Percentiles rank a stretch among this genome's conserved stretches.
phyloP scores from a whole-genome alignment of 2,888 invertebrate species.

The Pollenia amentaria region DNA sequence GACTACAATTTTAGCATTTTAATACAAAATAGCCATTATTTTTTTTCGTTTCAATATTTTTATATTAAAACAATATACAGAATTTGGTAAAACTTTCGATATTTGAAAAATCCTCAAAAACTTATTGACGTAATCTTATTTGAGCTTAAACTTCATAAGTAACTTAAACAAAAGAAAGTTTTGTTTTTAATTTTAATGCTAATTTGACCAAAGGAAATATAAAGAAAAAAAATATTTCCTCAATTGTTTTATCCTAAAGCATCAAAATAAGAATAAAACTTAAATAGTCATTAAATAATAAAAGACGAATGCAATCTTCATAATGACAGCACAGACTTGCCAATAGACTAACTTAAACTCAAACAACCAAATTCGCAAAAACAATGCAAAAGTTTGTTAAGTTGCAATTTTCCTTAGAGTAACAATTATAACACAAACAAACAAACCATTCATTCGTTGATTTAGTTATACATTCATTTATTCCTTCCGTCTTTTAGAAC shows the following conservation, averaged over 20 bases:
- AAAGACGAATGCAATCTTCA: constrained; percentile 18
- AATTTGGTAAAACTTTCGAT: too few species aligned
- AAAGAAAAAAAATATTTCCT: constrained; percentile 15
- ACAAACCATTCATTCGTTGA: constrained; percentile 33
- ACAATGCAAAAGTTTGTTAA: constrained; percentile 6
- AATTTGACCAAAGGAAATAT: constrained; percentile 19
- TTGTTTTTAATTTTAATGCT: background rate
- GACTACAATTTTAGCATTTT: too few species aligned
- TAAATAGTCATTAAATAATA: constrained; percentile 15
- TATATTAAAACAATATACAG: too few species aligned
- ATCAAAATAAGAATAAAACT: background rate
- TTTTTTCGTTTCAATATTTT: too few species aligned
- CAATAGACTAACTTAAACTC: constrained; percentile 11
- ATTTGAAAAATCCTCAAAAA: too few species aligned
- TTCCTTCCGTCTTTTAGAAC: background rate
- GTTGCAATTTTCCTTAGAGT: constrained; percentile 30
- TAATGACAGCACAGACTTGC: constrained; percentile 18
- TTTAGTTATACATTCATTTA: background rate
- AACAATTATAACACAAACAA: constrained; percentile 36
- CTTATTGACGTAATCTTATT: too few species aligned
- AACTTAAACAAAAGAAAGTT: background rate
- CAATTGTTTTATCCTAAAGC: background rate
- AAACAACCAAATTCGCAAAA: constrained; percentile 1
- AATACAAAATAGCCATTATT: too few species aligned
- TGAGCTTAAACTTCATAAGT: too few species aligned